Conservation (phyloP, 2,113 vertebrate genomes). For the Calyptommatus sinebrachiatus region DNA sequence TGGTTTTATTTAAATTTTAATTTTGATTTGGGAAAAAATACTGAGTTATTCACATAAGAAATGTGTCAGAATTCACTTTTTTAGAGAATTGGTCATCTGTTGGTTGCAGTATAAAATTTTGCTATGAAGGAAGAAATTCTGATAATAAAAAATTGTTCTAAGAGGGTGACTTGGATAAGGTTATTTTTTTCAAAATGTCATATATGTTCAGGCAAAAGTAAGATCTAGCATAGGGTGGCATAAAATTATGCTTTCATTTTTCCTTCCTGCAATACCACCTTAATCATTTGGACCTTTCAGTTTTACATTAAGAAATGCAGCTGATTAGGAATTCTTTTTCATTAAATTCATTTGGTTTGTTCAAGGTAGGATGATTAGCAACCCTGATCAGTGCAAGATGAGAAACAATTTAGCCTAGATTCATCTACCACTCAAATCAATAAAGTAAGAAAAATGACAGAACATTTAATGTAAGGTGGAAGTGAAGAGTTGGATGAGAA, state of each 20-base stretch:
- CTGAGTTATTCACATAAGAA: background rate
- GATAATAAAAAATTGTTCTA: background rate
- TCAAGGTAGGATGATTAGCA: background rate
- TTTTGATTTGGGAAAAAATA: background rate
- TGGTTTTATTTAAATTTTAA: no score
- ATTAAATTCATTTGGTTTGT: conserved; percentile 5
- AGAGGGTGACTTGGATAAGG: background rate
- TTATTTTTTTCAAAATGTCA: background rate
- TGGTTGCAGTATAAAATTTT: background rate
- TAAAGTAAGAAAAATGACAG: background rate
- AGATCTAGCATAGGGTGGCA: background rate
- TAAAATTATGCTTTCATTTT: background rate
- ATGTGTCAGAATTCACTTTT: background rate
- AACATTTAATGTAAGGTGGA: background rate
- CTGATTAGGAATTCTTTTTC: background rate
- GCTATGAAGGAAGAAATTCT: background rate
- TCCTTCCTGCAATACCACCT: background rate
- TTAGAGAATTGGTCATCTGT: background rate
- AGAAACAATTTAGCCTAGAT: background rate
- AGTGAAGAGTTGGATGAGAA: background rate
- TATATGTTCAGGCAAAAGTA: background rate
- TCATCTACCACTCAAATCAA: background rate
- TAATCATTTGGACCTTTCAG: conserved; percentile 1
- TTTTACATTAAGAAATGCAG: background rate
- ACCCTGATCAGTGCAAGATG: background rate